phyloP scores from a whole-genome alignment of 2,888 invertebrate genomes.

The Tenthredo notha region DNA sequence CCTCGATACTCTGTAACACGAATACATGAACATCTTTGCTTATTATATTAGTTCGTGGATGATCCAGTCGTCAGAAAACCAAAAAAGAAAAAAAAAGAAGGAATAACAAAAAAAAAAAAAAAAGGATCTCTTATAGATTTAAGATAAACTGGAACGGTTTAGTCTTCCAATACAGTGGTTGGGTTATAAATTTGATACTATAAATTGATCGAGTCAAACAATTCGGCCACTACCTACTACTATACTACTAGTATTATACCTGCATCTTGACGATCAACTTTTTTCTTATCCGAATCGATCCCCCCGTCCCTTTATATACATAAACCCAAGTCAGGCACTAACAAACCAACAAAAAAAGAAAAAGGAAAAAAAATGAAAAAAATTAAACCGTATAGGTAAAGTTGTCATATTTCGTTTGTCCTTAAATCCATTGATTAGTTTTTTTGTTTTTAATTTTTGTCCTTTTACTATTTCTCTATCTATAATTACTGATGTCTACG shows the following conservation, averaged over 20 bases:
- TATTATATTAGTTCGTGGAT: background rate
- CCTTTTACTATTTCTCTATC: background rate
- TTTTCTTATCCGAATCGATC: conserved; percentile 35
- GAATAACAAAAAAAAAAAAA: background rate
- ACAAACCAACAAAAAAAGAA: background rate
- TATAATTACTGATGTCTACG: background rate
- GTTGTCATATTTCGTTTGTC: background rate
- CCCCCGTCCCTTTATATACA: background rate
- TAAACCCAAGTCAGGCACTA: background rate
- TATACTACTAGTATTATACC: background rate
- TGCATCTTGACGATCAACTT: conserved; percentile 13
- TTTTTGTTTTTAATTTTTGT: background rate
- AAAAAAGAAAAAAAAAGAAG: background rate
- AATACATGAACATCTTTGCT: conserved; percentile 3
- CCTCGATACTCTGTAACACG: background rate
- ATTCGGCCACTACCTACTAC: background rate
- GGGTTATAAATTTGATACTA: conserved; percentile 45
- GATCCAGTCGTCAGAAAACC: background rate
- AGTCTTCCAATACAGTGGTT: conserved; percentile 44
- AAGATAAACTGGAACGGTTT: conserved; percentile 36
- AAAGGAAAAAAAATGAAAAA: background rate
- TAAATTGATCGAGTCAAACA: conserved; percentile 46
- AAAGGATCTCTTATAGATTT: conserved; percentile 40
- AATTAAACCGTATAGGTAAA: background rate
- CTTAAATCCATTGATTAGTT: background rate